phyloP scores from a whole-genome alignment of 2,113 vertebrate species.

The Thalassarche chlororhynchos region DNA sequence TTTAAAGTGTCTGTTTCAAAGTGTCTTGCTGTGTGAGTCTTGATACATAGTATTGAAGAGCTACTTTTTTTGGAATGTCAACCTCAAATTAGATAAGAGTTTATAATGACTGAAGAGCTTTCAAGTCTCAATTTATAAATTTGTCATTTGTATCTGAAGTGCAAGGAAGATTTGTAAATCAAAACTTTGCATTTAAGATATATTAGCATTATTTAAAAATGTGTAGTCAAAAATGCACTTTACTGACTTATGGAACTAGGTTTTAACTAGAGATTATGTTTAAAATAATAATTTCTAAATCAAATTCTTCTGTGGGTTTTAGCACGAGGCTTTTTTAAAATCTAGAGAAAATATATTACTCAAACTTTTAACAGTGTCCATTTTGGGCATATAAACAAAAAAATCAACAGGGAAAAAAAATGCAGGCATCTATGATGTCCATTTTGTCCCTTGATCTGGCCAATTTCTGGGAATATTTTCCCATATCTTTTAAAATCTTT shows the following conservation, averaged over 20 bases:
- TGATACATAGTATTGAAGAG: neutral
- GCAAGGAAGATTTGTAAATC: neutral
- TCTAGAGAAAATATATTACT: neutral
- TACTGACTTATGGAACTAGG: neutral
- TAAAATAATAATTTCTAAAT: neutral
- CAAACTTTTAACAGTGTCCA: neutral
- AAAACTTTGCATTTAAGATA: neutral
- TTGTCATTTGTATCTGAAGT: neutral
- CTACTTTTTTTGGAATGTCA: neutral
- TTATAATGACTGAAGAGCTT: neutral
- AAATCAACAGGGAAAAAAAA: neutral
- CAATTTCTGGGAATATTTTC: neutral
- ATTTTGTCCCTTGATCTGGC: neutral
- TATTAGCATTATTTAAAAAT: neutral
- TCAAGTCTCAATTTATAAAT: neutral
- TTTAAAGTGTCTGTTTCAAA: neutral
- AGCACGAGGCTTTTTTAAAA: neutral
- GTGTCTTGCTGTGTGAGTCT: neutral
- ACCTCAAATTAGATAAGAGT: neutral
- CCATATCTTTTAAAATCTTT: neutral
- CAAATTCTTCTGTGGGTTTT: neutral
- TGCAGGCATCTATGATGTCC: neutral
- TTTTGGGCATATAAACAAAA: neutral
- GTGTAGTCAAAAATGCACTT: neutral
- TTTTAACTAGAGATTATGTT: neutral